These are phyloP conservation scores for Eolophus roseicapilla DNA, from an alignment of 2,113 vertebrate genomes.

Conservation along the genomic window DNA sequence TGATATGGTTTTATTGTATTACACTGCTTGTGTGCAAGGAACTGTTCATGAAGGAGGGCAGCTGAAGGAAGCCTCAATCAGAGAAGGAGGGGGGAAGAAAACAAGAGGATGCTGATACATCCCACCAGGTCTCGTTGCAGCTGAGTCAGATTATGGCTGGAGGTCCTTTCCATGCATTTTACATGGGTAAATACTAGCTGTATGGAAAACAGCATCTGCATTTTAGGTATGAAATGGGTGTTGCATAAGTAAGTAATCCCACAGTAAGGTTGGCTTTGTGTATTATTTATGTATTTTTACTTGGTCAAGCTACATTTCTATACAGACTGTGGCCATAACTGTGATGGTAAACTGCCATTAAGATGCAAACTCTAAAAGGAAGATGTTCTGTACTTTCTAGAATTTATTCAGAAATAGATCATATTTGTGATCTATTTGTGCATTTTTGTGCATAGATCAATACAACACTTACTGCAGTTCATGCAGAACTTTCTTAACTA, in stretches of 20 bases:
- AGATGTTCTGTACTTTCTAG: neutral
- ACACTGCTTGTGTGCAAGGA: neutral
- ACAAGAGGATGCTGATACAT: neutral
- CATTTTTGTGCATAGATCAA: neutral
- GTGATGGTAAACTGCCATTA: neutral
- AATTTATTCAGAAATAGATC: neutral
- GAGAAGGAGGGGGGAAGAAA: neutral
- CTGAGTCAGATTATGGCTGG: neutral
- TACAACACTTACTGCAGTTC: neutral
- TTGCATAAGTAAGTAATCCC: neutral
- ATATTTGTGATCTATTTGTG: neutral
- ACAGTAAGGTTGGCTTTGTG: neutral
- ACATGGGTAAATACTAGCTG: neutral
- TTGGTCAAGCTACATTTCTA: neutral
- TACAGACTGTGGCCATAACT: neutral
- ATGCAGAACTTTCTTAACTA: neutral
- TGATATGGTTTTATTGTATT: neutral
- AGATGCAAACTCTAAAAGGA: neutral
- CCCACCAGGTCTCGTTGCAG: neutral
- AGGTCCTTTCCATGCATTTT: neutral
- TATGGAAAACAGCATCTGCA: neutral
- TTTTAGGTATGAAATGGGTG: neutral
- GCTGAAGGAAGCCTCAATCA: neutral
- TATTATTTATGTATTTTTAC: neutral
- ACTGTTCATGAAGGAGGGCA: neutral